phyloP scores from a whole-genome alignment of 2,888 invertebrate species.

The Cephonodes hylas region DNA sequence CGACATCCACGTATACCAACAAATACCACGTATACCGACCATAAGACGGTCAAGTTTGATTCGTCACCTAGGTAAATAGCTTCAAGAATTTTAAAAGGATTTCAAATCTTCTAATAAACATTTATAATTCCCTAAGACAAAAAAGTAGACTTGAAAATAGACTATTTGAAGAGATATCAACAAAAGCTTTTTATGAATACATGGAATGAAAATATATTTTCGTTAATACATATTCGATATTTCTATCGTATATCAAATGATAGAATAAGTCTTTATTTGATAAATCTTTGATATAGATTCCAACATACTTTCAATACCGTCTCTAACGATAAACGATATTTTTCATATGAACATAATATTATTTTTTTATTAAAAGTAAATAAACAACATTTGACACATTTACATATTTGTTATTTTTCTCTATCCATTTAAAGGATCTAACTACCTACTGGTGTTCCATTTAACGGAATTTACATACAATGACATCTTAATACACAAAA shows the following conservation, averaged over 20 bases:
- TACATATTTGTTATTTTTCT: background rate
- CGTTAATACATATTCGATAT: no score
- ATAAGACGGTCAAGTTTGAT: no score
- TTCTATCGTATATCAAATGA: no score
- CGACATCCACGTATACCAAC: background rate
- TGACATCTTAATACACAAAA: conserved; percentile 41
- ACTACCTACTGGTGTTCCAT: conserved; percentile 38
- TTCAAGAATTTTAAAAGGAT: no score
- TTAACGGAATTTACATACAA: conserved; percentile 28
- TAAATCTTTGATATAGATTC: background rate
- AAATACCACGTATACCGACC: no score
- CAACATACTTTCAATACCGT: background rate
- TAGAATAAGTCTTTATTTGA: background rate
- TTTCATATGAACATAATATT: background rate
- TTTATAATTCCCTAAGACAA: no score
- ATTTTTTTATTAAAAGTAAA: background rate
- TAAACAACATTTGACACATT: background rate
- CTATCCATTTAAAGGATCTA: conserved; percentile 20
- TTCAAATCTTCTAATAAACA: no score
- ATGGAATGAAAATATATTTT: no score
- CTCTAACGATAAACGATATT: background rate
- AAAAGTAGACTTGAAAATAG: no score
- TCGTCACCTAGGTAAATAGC: no score
- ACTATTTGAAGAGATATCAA: no score
- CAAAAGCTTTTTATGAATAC: no score